These are phyloP conservation scores for Oryzias melastigma DNA, from an alignment of 2,113 vertebrate genomes.

Conservation along the genomic window DNA sequence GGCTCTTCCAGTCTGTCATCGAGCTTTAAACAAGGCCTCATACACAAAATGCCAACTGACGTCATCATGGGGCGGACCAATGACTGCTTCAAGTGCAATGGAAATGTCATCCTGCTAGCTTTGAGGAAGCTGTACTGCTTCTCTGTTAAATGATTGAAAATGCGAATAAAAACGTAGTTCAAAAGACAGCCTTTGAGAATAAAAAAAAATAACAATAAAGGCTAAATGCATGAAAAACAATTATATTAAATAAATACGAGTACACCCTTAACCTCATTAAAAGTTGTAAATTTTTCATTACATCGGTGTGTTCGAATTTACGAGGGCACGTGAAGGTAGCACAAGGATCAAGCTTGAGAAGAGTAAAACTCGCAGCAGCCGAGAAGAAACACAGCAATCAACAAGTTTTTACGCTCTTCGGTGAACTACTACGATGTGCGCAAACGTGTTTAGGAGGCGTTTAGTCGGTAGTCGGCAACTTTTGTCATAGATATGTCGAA, in stretches of 20 bases:
- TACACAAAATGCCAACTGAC: neutral
- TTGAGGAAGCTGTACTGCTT: neutral
- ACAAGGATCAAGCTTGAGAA: slow-evolving; percentile 32
- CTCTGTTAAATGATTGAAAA: neutral
- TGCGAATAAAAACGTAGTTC: neutral
- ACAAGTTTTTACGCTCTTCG: neutral
- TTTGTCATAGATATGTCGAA: neutral
- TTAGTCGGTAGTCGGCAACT: neutral
- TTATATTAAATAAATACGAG: too few relatives aligned
- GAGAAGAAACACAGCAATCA: slow-evolving; percentile 24
- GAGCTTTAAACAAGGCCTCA: neutral
- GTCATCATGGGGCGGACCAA: neutral
- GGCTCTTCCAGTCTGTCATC: neutral
- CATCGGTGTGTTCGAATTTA: neutral
- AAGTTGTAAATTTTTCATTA: too few relatives aligned
- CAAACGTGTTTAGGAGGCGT: neutral
- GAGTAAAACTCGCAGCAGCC: slow-evolving; percentile 31
- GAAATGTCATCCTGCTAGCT: fast-evolving
- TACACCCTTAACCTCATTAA: too few relatives aligned
- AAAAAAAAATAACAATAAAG: too few relatives aligned
- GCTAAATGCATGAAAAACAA: neutral
- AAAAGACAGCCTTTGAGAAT: too few relatives aligned
- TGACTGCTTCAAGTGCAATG: neutral
- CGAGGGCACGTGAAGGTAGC: slow-evolving; percentile 32
- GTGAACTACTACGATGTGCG: fast-evolving